phyloP scores from a whole-genome alignment of 2,888 invertebrate species.

The Leptinotarsa haldemani region DNA sequence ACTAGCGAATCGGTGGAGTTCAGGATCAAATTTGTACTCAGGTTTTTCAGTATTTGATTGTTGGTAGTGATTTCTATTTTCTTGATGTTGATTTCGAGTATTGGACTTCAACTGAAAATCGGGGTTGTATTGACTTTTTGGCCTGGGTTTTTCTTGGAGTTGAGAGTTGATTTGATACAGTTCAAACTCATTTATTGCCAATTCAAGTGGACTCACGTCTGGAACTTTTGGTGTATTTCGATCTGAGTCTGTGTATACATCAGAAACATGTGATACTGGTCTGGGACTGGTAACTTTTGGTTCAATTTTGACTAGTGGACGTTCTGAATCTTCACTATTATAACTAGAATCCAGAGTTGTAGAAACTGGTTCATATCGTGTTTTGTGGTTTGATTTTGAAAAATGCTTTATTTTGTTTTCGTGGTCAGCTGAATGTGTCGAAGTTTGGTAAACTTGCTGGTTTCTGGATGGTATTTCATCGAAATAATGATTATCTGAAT shows the following conservation, averaged over 20 bases:
- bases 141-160: conserved; percentile 40
- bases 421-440: background rate
- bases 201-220: conserved; percentile 49
- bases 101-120: conserved; percentile 23
- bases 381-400: background rate
- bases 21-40: conserved; percentile 39
- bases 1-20: conserved; percentile 42
- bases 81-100: conserved; percentile 12
- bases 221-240: conserved; percentile 29
- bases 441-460: conserved; percentile 12
- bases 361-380: conserved; percentile 29
- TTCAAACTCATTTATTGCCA: conserved; percentile 55
- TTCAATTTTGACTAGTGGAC: conserved; percentile 7
- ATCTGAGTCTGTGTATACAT: background rate
- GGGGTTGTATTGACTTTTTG: conserved; percentile 37
- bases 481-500: background rate
- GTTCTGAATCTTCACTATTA: background rate
- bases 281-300: conserved; percentile 23
- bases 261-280: background rate
- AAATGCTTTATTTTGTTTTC: conserved; percentile 1
- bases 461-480: background rate
- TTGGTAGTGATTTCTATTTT: conserved; percentile 1
- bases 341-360: conserved; percentile 23
- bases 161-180: conserved; percentile 55
- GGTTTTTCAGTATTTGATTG: conserved; percentile 25